phyloP scores from a whole-genome alignment of 1,140 invertebrate genomes.

The Trichomalopsis sarcophagae region DNA sequence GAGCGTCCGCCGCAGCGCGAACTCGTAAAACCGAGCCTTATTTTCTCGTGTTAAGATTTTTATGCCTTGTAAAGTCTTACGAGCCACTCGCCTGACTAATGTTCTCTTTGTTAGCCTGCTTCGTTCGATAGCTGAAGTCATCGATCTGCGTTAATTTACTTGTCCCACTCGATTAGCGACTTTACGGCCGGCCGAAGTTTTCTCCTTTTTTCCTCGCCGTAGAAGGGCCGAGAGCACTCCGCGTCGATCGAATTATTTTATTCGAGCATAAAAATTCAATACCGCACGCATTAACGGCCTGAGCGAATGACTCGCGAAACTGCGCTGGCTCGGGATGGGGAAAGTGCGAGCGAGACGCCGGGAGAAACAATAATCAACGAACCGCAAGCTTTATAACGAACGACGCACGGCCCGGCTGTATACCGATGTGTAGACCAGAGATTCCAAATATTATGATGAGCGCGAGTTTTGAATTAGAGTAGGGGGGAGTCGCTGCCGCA shows the following conservation, averaged over 20 bases:
- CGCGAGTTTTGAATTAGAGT: constrained; percentile 44
- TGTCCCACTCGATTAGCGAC: neutral
- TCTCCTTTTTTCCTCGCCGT: neutral
- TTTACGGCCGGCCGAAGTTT: neutral
- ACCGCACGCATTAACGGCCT: too few relatives aligned
- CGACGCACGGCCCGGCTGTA: neutral
- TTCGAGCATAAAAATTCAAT: too few relatives aligned
- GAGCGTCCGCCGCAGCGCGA: constrained; percentile 42
- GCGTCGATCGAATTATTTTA: too few relatives aligned
- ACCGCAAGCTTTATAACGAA: constrained; percentile 49
- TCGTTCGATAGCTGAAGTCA: neutral
- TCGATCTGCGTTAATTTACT: neutral
- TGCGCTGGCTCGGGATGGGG: neutral
- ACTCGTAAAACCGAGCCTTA: constrained; percentile 58
- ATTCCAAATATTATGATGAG: constrained; percentile 65
- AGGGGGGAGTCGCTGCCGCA: neutral
- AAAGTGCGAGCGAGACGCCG: neutral
- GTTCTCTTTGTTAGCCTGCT: constrained; percentile 12
- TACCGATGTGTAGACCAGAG: constrained; percentile 21
- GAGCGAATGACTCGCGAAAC: constrained; percentile 1
- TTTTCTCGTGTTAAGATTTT: constrained; percentile 49
- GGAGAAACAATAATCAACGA: constrained; percentile 50
- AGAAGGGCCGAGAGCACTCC: neutral
- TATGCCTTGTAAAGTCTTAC: constrained; percentile 41
- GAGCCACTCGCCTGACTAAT: constrained; percentile 33